Percentiles rank a stretch among this genome's conserved stretches.
phyloP scores from a whole-genome alignment of 2,888 invertebrate species.

The Lottia scabra region DNA sequence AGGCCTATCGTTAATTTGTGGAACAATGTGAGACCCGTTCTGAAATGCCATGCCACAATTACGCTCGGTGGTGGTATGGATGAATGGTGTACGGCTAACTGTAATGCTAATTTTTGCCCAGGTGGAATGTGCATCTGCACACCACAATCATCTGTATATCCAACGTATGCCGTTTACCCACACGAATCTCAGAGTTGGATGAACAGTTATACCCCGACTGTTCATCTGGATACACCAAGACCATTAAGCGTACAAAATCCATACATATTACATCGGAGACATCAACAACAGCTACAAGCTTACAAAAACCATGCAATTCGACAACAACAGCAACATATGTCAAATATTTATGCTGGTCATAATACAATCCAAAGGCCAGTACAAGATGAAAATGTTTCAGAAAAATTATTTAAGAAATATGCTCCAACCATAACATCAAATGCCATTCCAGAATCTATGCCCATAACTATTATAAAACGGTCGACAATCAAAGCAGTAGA shows the following conservation, averaged over 20 bases:
- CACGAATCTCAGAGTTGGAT: constrained; percentile 7
- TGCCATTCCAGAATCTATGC: background rate
- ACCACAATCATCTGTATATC: constrained; percentile 9
- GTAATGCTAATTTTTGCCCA: constrained; percentile 55
- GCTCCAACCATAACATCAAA: background rate
- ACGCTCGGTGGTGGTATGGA: constrained; percentile 54
- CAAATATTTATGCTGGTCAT: background rate
- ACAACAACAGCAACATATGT: background rate
- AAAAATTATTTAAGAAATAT: background rate
- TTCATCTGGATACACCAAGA: background rate
- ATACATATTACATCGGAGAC: background rate
- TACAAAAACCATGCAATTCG: background rate
- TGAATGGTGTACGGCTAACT: constrained; percentile 56
- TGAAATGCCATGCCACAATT: constrained; percentile 48
- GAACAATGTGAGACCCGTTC: constrained; percentile 9
- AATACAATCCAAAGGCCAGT: background rate
- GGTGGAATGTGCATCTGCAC: constrained; percentile 33
- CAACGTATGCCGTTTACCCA: constrained; percentile 9
- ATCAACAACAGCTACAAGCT: background rate
- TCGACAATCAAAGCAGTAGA: background rate
- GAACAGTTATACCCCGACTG: constrained; percentile 9
- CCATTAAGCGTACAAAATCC: background rate
- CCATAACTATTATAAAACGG: background rate
- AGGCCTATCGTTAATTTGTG: constrained; percentile 14
- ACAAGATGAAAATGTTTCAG: background rate